Conservation (phyloP, 2,113 vertebrate genomes). For the Oriolus oriolus region DNA sequence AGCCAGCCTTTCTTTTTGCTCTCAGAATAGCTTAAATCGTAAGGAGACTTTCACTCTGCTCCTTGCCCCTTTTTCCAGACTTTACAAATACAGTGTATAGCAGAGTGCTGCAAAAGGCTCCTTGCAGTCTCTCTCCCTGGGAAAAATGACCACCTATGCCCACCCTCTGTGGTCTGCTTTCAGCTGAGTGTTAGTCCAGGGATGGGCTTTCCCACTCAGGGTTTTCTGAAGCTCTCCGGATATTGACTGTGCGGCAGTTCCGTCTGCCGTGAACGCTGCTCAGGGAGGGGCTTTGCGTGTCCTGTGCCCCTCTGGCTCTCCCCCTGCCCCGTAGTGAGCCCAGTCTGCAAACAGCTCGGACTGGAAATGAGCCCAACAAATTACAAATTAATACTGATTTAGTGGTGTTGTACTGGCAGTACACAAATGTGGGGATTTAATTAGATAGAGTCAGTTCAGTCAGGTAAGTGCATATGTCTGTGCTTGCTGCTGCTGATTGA, state of each 20-base stretch:
- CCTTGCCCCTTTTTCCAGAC: not conserved
- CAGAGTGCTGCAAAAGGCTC: not conserved
- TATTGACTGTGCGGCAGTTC: accelerated
- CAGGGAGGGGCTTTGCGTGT: accelerated
- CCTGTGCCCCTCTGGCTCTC: not conserved
- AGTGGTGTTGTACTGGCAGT: not conserved
- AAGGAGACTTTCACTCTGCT: not conserved
- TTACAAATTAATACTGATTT: not conserved
- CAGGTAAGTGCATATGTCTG: not conserved
- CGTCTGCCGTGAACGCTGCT: accelerated
- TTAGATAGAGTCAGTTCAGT: not conserved
- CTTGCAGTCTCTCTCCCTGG: not conserved
- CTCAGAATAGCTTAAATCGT: not conserved
- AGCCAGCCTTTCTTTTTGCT: not conserved
- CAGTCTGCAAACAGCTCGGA: not conserved
- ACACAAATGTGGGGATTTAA: not conserved
- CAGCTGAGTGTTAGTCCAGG: not conserved
- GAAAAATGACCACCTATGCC: not conserved
- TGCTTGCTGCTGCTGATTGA: not conserved
- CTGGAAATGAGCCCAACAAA: not conserved
- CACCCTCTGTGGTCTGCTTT: not conserved
- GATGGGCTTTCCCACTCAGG: accelerated
- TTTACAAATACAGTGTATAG: not conserved
- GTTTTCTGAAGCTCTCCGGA: accelerated
- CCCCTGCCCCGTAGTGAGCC: accelerated